Conservation (phyloP, 2,888 invertebrate genomes). For the Phengaris alcon region DNA sequence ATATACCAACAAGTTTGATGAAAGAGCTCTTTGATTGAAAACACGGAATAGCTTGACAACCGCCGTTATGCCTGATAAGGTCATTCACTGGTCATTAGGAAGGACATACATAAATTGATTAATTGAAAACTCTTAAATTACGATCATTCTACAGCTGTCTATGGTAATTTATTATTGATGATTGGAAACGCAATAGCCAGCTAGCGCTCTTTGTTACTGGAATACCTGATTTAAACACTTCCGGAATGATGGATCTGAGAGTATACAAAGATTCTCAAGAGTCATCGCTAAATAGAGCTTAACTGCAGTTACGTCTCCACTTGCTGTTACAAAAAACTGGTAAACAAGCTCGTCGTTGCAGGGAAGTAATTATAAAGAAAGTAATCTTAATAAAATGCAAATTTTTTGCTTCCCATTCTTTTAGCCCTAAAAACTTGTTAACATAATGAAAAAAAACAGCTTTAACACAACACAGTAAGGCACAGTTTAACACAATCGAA, state of each 20-base stretch:
- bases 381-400: constrained; percentile 23
- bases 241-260: too few species aligned
- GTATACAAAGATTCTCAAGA: background rate
- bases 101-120: too few species aligned
- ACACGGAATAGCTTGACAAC: constrained; percentile 22
- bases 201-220: too few species aligned
- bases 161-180: too few species aligned
- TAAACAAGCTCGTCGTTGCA: background rate
- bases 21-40: constrained; percentile 21
- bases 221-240: too few species aligned
- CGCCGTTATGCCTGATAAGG: constrained; percentile 1
- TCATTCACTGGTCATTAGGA: background rate
- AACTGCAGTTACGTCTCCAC: background rate
- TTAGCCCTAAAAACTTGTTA: constrained; percentile 14
- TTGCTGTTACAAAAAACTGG: background rate
- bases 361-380: constrained; percentile 15
- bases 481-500: constrained; percentile 15
- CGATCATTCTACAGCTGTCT: too few species aligned
- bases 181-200: too few species aligned
- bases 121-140: too few species aligned
- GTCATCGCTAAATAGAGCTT: background rate
- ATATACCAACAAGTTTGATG: constrained; percentile 26
- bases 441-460: constrained; percentile 5
- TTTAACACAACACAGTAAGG: constrained; percentile 13
- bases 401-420: constrained; percentile 6